Base-by-base conservation (phyloP, 1,140 invertebrate genomes). In the Eupeodes corollae region DNA sequence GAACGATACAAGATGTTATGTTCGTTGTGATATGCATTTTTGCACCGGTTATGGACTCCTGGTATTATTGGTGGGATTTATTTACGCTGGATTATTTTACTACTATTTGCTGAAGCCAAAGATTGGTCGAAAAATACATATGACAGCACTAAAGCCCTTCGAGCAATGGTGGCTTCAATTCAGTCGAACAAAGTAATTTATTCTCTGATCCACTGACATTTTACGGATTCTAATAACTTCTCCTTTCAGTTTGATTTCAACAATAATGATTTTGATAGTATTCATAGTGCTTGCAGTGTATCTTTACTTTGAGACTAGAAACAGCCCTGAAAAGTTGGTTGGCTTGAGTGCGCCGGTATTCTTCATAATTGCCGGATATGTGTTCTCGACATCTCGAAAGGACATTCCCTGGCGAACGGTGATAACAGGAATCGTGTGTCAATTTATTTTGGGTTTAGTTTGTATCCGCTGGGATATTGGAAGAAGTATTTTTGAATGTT, bases 391-490 rank as follows among this genome's bases (percentile, higher is more conserved):
- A 49, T 63, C 82, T 55, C 79, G 79, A 9, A 58, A 63, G 30
- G 61, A 70, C 75, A 73, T 89, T 2, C 71, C 75, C 34, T 94
- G 89, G 90, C 73, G 78, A 15, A 80, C 81, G 2, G 84, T 96
- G 0, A 56, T 84, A 13, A 83, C 79, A 61, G 93, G 92, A 0
- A 62, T 95, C 3, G 72, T 80, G 0, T 66, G 95, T 9, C 94
- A 98, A 73, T 90, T 96, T 57, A 40, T 81, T 1, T 80, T 98
- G 49, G 94, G 88, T 0, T 54, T 97, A 1, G 52, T 95, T 2
- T 88, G 91, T 45, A 83, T 98, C 42, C 76, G 88, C 53, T 95
- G 88, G 83, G 58, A 77, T 1, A 70, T 80, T 33, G 93, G 94
- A 0, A 74, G 84, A 41, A 59, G 72, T 1, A 78, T 89, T 14